Base-by-base conservation (phyloP, 2,797 vertebrate species). In the Chelonia mydas region DNA sequence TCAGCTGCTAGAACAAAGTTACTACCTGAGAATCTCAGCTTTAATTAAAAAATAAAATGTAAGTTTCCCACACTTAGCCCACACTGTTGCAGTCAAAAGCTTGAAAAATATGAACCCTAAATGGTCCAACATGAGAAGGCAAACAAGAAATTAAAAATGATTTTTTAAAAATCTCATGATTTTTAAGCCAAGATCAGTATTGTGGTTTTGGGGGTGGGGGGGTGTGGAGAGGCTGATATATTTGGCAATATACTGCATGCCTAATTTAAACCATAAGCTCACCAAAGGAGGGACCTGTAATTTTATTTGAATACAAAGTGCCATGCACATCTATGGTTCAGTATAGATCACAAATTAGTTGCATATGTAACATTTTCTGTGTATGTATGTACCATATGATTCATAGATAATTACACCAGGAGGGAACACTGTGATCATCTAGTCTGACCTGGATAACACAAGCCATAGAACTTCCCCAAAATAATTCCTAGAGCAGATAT, bases 21-120 rank as follows among this genome's bases (percentile, higher is more conserved):
- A 21, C 37, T 81, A 2, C 49, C 68, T 81, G 27, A 1, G 13
- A 80, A 54, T 13, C 25, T 77, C 45, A 49, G 25, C 15, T 8
- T 31, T 77, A 27, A 31, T 77, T 49, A 12, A 45, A 47, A 31
- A 77, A 45, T 47, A 27, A 28, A 47, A 77, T 50, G 57, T 81
- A 2, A 31, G 33, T 84, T 93, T 86, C 68, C n/a, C n/a, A n/a
- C n/a, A n/a, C n/a, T n/a, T 77, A 31, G n/a, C 54, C 59, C 0
- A 0, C 74, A n/a, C 54, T 89, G 89, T 78, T 86, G 54, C 78
- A 37, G 45, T 17, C 21, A 51, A 51, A 87, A 49, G 19, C 82
- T 92, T 81, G 80, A 82, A 96, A 96, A 90, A 91, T 11, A n/a
- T 78, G 57, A 89, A 84, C 45, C 47, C 78, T 45, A 61, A 72